Conservation (phyloP, 2,797 vertebrate genomes). For the Ambastaia sidthimunki region DNA sequence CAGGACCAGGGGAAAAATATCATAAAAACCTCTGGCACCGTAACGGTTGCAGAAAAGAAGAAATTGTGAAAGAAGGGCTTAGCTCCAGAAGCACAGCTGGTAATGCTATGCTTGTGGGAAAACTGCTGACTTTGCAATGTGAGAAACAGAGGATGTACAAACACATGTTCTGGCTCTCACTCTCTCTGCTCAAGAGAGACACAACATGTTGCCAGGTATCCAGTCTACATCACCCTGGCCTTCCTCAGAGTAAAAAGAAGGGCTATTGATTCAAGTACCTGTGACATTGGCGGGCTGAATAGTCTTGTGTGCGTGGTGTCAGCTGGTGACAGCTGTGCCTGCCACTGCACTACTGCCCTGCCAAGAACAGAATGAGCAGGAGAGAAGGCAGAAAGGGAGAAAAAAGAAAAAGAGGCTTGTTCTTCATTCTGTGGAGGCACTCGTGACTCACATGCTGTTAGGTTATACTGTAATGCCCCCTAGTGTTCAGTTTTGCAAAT, state of each 20-base stretch:
- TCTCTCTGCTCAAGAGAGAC: not conserved
- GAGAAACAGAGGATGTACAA: constrained; percentile 37
- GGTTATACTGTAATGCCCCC: constrained; percentile 35
- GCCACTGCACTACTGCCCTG: constrained; percentile 30
- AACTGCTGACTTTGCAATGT: constrained; percentile 55
- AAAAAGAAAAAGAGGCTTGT: constrained; percentile 4
- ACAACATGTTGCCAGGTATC: not conserved
- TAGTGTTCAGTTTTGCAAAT: constrained; percentile 6
- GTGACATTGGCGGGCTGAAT: not conserved
- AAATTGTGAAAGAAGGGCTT: constrained; percentile 57
- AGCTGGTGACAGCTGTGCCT: constrained; percentile 48
- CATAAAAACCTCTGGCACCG: not conserved
- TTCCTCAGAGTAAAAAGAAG: not conserved
- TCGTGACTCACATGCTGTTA: not conserved
- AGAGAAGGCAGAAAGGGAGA: not conserved
- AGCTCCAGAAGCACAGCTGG: constrained; percentile 68
- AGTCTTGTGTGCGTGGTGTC: constrained; percentile 35
- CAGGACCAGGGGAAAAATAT: no score
- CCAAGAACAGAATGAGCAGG: not conserved
- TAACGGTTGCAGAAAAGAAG: constrained; percentile 55
- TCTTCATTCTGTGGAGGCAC: not conserved
- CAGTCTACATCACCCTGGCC: not conserved
- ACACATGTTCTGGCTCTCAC: constrained; percentile 18
- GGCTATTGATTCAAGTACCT: constrained; percentile 15
- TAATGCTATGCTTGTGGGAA: constrained; percentile 57